Base-by-base conservation (phyloP, 2,113 vertebrate genomes). In the Pavo muticus region DNA sequence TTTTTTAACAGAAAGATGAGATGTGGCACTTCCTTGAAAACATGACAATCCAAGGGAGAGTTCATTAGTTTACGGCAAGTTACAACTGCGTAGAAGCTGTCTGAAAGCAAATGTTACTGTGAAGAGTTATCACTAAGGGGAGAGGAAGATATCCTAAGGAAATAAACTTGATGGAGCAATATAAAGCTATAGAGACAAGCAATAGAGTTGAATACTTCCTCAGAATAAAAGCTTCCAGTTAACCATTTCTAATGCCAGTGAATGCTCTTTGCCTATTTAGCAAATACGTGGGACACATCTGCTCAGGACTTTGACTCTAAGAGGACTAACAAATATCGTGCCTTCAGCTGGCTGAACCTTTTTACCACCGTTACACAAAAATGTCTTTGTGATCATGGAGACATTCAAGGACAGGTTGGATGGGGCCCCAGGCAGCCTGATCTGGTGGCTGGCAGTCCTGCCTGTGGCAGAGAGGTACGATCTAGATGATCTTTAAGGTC, bases 71-170 rank as follows among this genome's bases (percentile, higher is more conserved):
- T 95, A 93, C 32, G 84, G 91, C 79, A 67, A 91, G 60, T 35
- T 91, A 80, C 82, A 94, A 52, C 29, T 15, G 76, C 23, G 65
- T 21, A 72, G 56, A 93, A 70, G 59, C 74, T 1, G 4, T 85
- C 50, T 80, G 93, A 88, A 94, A 93, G 94, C 73, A 91, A 95
- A 93, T 81, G 90, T 95, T 94, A 94, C 93, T 94, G 80, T 83
- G 85, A 56, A 73, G 95, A 95, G 85, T 93, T 95, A 93, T 95
- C 87, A 57, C 87, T 94, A 35, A 76, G 6, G 75, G 68, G 82
- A 91, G 93, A 94, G 60, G 90, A 91, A 86, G 95, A 76, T 9
- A 68, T 94, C 94, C 91, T 4, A 9, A 91, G 93, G 93, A 97
- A 96, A 94, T 86, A 86, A 91, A 80, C 91, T 88, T 8, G 0